Base-by-base conservation (phyloP, 2,113 vertebrate genomes). In the Perccottus glenii region DNA sequence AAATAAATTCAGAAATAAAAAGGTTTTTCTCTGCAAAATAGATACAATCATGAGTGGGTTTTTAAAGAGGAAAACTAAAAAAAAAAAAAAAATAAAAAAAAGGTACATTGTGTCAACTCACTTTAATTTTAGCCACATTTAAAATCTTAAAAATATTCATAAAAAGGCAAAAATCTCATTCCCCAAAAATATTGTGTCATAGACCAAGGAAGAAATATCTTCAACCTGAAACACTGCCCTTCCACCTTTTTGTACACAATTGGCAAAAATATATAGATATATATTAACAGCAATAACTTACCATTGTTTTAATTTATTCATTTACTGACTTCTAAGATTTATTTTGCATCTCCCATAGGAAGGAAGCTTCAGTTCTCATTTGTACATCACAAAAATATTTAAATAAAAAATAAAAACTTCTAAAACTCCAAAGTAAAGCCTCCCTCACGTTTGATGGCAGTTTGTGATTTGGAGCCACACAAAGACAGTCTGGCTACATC, bases 281-380 rank as follows among this genome's bases (percentile, higher is more conserved):
- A 92, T 93, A 92, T 93, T 92, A 93, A 92, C 92, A 94, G 89
- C 89, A 93, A 94, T 93, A 94, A 94, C 92, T 94, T 95, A 95
- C 93, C 93, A 93, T 93, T 94, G 94, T 96, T 96, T 97, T 91
- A 96, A 94, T 93, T 92, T 93, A 92, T 92, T 91, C 89, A 93
- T 87, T 77, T 78, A 88, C 86, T 79, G 70, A 87, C 84, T 88
- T 87, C 86, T 90, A 84, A 82, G 84, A 90, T 92, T 90, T 87
- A 89, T 87, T 89, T 86, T 89, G 84, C 85, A 91, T 93, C 95
- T 96, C 96, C 96, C 96, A 93, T 91, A 92, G 92, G 92, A 92
- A 92, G 90, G 87, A 88, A 87, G 86, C 80, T 90, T 93, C 85
- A 90, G 88, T 92, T 92, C 86, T 80, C 88, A 90, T 91, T 91